Conservation (phyloP, 1,140 invertebrate genomes). For the Drosophila sechellia region DNA sequence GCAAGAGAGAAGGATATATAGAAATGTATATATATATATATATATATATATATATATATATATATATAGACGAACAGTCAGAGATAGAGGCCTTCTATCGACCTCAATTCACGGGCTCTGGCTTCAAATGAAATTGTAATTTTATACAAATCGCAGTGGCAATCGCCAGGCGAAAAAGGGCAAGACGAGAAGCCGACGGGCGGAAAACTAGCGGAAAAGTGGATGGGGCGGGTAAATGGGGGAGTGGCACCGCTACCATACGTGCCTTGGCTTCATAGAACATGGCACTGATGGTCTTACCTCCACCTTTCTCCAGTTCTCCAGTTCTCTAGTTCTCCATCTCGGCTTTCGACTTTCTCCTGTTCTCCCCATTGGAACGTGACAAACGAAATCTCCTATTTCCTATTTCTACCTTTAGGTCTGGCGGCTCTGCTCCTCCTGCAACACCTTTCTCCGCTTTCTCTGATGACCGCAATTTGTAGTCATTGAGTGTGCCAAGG, state of each 20-base stretch:
- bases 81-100: slow-evolving; percentile 31
- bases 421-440: background rate
- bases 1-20: background rate
- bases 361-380: slow-evolving; percentile 16
- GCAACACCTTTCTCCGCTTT: background rate
- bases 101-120: slow-evolving; percentile 55
- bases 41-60: background rate
- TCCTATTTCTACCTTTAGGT: slow-evolving; percentile 54
- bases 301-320: background rate
- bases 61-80: background rate
- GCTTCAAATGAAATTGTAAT: slow-evolving; percentile 64
- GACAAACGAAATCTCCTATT: slow-evolving; percentile 49
- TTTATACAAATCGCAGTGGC: slow-evolving; percentile 63
- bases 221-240: too few species aligned
- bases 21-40: too few species aligned
- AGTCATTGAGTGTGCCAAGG: slow-evolving; percentile 67
- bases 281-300: background rate
- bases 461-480: slow-evolving; percentile 70
- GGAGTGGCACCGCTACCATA: slow-evolving; percentile 16
- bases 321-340: background rate
- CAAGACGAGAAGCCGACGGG: slow-evolving; percentile 8
- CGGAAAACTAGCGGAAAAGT: slow-evolving; percentile 32
- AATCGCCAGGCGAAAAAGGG: slow-evolving; percentile 22
- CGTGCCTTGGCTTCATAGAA: slow-evolving; percentile 34
- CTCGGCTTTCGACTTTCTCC: background rate